These are phyloP conservation scores for Blera fallax DNA, from an alignment of 2,888 invertebrate genomes.

Conservation along the genomic window DNA sequence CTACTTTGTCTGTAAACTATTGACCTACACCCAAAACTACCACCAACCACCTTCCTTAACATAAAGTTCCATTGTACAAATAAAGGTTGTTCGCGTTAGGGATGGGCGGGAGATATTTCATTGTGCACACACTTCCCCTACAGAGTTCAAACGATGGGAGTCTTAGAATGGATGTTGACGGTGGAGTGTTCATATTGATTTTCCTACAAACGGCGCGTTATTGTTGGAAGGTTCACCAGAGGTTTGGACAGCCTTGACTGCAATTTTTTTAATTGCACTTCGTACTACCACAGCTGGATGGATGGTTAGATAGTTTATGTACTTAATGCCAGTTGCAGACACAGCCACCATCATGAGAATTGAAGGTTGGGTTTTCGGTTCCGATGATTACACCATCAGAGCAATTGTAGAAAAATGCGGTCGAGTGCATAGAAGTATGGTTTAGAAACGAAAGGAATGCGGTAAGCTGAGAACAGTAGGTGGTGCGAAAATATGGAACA, in stretches of 20 bases:
- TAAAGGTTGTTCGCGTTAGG: neutral
- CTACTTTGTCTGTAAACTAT: neutral
- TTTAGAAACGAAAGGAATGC: neutral
- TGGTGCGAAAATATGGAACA: neutral
- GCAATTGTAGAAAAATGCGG: neutral
- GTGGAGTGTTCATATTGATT: neutral
- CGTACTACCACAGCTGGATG: neutral
- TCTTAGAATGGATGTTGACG: neutral
- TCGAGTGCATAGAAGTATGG: neutral
- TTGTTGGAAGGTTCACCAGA: neutral
- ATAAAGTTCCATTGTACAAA: neutral
- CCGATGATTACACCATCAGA: neutral
- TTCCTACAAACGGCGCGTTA: neutral
- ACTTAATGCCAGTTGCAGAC: conserved; percentile 33
- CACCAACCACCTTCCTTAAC: neutral
- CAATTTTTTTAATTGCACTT: conserved; percentile 3
- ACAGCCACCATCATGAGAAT: conserved; percentile 10
- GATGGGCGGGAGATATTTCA: neutral
- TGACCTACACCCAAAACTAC: neutral
- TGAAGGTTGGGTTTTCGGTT: conserved; percentile 19
- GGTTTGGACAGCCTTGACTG: conserved; percentile 33
- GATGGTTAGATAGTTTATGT: neutral
- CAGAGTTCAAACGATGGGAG: neutral
- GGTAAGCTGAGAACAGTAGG: neutral
- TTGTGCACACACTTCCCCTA: neutral